Evolutionary conservation across 2,888 invertebrate genomes (phyloP), one percentile per base, ranked within the genome.

Genomic region (Drosophila melanocephala): DNA sequence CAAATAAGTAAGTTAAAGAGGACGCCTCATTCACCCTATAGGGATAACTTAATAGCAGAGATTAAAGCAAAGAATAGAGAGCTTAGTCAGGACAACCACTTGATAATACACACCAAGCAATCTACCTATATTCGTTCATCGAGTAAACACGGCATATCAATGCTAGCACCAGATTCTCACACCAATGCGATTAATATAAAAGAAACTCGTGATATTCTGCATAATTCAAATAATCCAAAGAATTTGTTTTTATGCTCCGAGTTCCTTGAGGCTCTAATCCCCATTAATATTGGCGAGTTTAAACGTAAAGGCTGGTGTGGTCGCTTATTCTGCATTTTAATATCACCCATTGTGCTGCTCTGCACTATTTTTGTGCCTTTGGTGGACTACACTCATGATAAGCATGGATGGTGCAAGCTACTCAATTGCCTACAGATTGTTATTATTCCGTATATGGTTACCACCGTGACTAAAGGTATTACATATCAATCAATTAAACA

Each of bases 351-450:
- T 9, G 67, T 68, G 0, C 30, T 90, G 4, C 0, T 79, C 0
- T 60, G 89, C 30, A 50, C 51, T 0, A 4, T 87, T 0, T 63
- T 84, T 1, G 79, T 92, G n/a, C 92, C 92, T 1, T 55, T 75
- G 16, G 87, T 91, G 16, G 83, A 91, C 44, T 89, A 85, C 59
- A 81, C 83, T 28, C 32, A 44, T 55, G 79, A 81, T 10, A 83
- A 82, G 39, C 90, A 92, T 56, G 92, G 92, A 3, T 92, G 92
- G 92, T 87, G 86, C 37, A 92, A 92, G 72, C 35, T 92, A 22
- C 76, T 91, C 44, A 92, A 91, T 50, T 90, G 85, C 26, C 37
- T 84, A 5, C 91, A 92, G 60, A 67, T 91, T 3, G 61, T 89
- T 0, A 71, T 65, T 0, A 77, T 80, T 53, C 91, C 92, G 1